Conservation (phyloP, 2,888 invertebrate genomes). For the Chromoteleia sp. region DNA sequence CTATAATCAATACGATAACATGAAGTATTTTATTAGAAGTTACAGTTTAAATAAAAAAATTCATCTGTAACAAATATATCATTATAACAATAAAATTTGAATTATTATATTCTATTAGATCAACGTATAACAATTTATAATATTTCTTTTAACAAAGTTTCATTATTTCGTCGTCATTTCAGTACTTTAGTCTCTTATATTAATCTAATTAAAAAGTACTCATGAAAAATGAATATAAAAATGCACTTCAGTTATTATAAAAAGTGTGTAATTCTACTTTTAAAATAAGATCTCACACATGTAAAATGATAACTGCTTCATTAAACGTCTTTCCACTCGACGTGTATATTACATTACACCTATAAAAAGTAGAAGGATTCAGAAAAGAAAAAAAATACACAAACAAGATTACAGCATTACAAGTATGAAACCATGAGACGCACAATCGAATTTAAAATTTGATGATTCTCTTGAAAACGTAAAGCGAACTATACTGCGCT, state of each 20-base stretch:
- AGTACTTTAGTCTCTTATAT: too few species aligned
- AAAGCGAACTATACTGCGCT: slow-evolving; percentile 13
- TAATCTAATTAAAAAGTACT: too few species aligned
- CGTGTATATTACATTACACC: slow-evolving; percentile 3
- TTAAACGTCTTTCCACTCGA: slow-evolving; percentile 7
- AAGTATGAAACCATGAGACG: slow-evolving; percentile 7
- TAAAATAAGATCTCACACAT: slow-evolving; percentile 12
- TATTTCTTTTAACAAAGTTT: too few species aligned
- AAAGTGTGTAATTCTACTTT: slow-evolving; percentile 4
- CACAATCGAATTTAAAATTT: slow-evolving; percentile 47
- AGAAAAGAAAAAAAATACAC: slow-evolving; percentile 9
- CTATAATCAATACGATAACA: too few species aligned
- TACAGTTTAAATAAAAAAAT: too few species aligned
- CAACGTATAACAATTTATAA: too few species aligned
- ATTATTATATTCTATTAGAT: too few species aligned
- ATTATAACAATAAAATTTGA: too few species aligned
- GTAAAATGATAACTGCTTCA: slow-evolving; percentile 19
- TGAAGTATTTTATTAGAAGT: too few species aligned
- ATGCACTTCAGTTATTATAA: slow-evolving; percentile 2
- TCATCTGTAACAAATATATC: too few species aligned
- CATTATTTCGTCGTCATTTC: too few species aligned
- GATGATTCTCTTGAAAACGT: slow-evolving; percentile 24
- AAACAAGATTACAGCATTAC: slow-evolving; percentile 22
- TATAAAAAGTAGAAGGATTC: slow-evolving; percentile 12
- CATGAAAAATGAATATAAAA: slow-evolving; percentile 4